Conservation (phyloP, 2,888 invertebrate genomes). For the Agriopis leucophaearia region DNA sequence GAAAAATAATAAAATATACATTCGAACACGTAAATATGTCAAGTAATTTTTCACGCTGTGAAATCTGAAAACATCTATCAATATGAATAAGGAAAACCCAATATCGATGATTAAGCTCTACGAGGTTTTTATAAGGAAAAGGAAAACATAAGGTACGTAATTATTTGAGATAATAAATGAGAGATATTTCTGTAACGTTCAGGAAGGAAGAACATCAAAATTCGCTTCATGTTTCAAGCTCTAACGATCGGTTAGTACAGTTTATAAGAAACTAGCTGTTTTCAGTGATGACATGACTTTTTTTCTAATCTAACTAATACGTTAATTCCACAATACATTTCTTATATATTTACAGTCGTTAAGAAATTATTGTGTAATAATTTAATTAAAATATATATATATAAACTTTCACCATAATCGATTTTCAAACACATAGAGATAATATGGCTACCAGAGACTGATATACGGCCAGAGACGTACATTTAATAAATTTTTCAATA, state of each 20-base stretch:
- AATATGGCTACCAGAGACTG: too few relatives aligned
- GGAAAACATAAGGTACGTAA: slow-evolving; percentile 1
- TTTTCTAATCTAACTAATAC: too few relatives aligned
- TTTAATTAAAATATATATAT: too few relatives aligned
- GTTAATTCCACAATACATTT: too few relatives aligned
- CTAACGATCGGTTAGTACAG: background rate
- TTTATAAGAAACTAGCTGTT: background rate
- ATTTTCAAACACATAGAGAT: too few relatives aligned
- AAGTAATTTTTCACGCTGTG: background rate
- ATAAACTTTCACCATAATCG: too few relatives aligned
- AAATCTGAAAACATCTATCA: slow-evolving; percentile 11
- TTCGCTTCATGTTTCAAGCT: slow-evolving; percentile 1
- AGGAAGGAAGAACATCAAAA: background rate
- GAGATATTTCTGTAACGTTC: background rate
- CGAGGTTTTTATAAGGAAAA: background rate
- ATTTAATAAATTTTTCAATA: too few relatives aligned
- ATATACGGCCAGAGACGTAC: too few relatives aligned
- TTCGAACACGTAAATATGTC: background rate
- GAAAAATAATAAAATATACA: background rate
- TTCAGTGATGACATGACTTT: too few relatives aligned
- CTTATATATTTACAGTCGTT: too few relatives aligned
- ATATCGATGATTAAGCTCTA: background rate
- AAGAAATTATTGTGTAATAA: too few relatives aligned
- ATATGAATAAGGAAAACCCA: slow-evolving; percentile 9
- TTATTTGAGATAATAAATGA: slow-evolving; percentile 1